These are phyloP conservation scores for Tolypeutes matacus DNA, from an alignment of 2,797 vertebrate species.

Conservation along the genomic window DNA sequence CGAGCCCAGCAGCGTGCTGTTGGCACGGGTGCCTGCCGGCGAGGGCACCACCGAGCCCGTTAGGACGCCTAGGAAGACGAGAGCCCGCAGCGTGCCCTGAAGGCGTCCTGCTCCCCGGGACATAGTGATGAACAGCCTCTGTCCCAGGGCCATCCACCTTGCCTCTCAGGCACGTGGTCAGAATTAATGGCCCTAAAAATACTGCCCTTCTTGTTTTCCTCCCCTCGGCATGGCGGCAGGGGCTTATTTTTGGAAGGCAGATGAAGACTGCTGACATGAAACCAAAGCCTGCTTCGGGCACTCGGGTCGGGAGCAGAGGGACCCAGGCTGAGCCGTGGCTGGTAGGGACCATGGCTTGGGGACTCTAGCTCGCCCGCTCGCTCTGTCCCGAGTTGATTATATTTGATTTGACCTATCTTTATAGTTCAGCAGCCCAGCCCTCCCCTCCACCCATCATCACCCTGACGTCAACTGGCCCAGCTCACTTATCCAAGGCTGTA, in stretches of 20 bases:
- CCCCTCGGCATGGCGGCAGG: conserved; percentile 95
- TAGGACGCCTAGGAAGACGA: conserved; percentile 92
- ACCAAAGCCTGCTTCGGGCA: conserved; percentile 90
- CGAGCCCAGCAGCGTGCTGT: conserved; percentile 92
- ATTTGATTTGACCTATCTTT: conserved; percentile 88
- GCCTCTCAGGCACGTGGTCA: conserved; percentile 97
- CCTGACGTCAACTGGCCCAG: conserved; percentile 91
- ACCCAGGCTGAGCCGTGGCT: conserved; percentile 89
- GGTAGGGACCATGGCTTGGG: conserved; percentile 95
- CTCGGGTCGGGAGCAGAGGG: conserved; percentile 85
- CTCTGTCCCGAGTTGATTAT: conserved; percentile 75
- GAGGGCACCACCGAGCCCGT: conserved; percentile 91
- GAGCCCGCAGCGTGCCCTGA: conserved; percentile 92
- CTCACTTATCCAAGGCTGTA: conserved; percentile 87
- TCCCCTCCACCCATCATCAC: conserved; percentile 89
- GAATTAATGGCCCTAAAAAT: conserved; percentile 99
- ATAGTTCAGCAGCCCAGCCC: conserved; percentile 84
- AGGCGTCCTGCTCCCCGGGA: conserved; percentile 91
- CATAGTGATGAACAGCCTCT: conserved; percentile 97
- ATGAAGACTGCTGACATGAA: conserved; percentile 95
- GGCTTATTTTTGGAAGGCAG: conserved; percentile 98
- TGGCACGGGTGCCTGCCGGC: conserved; percentile 90
- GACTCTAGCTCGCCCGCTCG: conserved; percentile 63
- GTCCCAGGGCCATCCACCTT: conserved; percentile 96
- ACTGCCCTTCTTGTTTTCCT: conserved; percentile 97